Conservation (phyloP, 2,797 vertebrate species). For the Mormyrops attenuatus region DNA sequence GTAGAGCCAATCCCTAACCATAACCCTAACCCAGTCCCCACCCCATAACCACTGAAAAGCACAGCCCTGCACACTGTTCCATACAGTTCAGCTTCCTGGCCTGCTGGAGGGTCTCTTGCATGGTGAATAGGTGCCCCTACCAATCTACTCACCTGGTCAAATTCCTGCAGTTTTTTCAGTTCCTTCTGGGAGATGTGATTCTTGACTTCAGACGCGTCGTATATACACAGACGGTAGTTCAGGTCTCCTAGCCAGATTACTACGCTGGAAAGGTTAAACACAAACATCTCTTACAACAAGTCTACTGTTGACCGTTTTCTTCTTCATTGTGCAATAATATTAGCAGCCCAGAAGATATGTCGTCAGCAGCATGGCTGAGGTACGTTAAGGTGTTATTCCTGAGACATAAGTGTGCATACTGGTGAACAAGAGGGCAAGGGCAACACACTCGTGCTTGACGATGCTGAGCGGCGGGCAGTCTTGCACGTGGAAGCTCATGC, state of each 20-base stretch:
- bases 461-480: constrained; percentile 78
- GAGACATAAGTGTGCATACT: not conserved
- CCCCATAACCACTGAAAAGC: not conserved
- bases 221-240: constrained; percentile 87
- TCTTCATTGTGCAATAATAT: not conserved
- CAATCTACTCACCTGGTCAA: constrained; percentile 78
- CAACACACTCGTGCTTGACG: constrained; percentile 81
- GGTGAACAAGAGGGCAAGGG: not conserved
- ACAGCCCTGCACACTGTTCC: not conserved
- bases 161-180: constrained; percentile 74
- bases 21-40: not conserved
- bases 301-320: not conserved
- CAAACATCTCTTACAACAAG: constrained; percentile 10
- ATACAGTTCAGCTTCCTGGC: not conserved
- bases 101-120: not conserved
- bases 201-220: constrained; percentile 84
- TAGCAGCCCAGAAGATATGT: not conserved
- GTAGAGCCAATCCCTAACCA: not conserved
- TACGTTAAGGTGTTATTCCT: not conserved
- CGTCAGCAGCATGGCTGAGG: not conserved
- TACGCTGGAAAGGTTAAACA: constrained; percentile 59
- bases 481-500: constrained; percentile 80
- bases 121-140: not conserved
- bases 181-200: constrained; percentile 72
- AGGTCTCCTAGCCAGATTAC: constrained; percentile 96